phyloP scores from a whole-genome alignment of 2,113 vertebrate genomes.

The human (Homo sapiens) region GRCh38 chr1:186708001-186708500 shows the following conservation, averaged over 20 bases:
- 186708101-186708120: too few species aligned
- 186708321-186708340: background rate
- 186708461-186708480: background rate
- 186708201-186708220: too few species aligned
- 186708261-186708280: constrained; percentile 14
- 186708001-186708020: too few species aligned
- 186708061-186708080: too few species aligned
- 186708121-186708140: too few species aligned
- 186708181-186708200: too few species aligned
- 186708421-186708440: background rate
- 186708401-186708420: background rate
- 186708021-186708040: too few species aligned
- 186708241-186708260: background rate
- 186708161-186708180: too few species aligned
- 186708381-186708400: background rate
- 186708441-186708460: constrained; percentile 18
- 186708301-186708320: background rate
- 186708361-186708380: background rate
- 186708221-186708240: background rate
- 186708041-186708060: too few species aligned
- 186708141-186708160: too few species aligned
- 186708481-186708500: background rate
- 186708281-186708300: background rate
- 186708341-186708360: background rate
- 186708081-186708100: too few species aligned